Evolutionary conservation across 2,113 vertebrate genomes (phyloP).

Genomic region (Mobula birostris): DNA sequence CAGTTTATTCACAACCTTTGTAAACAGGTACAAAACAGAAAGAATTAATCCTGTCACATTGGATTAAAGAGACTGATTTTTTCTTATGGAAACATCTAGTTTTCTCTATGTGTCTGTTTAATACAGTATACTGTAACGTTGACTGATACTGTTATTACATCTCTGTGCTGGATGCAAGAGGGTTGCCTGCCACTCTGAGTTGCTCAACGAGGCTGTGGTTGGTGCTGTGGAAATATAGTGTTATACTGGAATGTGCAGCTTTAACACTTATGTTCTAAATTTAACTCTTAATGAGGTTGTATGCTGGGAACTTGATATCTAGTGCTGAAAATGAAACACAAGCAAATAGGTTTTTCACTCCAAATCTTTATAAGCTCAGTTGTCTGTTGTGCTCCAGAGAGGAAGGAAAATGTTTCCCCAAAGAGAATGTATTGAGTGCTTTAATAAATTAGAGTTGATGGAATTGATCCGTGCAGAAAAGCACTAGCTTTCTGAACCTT

Average conservation of each 20-base stretch:
- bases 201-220: background rate
- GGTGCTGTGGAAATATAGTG: background rate
- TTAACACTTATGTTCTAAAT: background rate
- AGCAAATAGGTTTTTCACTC: background rate
- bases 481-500: background rate
- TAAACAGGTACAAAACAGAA: conserved; percentile 8
- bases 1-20: no score
- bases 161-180: background rate
- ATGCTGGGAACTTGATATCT: background rate
- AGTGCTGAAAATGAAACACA: background rate
- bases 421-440: background rate
- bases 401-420: background rate
- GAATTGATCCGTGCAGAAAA: background rate
- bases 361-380: background rate
- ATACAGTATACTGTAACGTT: background rate
- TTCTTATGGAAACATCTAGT: background rate
- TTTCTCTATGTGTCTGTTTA: background rate
- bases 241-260: background rate
- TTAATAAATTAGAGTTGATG: background rate
- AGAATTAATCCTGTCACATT: background rate
- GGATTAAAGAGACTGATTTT: background rate
- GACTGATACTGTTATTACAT: conserved; percentile 3
- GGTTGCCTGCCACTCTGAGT: background rate
- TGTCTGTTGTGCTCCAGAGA: background rate
- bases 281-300: background rate